Base-by-base conservation (phyloP, 2,888 invertebrate genomes). In the Eristalis tenax region DNA sequence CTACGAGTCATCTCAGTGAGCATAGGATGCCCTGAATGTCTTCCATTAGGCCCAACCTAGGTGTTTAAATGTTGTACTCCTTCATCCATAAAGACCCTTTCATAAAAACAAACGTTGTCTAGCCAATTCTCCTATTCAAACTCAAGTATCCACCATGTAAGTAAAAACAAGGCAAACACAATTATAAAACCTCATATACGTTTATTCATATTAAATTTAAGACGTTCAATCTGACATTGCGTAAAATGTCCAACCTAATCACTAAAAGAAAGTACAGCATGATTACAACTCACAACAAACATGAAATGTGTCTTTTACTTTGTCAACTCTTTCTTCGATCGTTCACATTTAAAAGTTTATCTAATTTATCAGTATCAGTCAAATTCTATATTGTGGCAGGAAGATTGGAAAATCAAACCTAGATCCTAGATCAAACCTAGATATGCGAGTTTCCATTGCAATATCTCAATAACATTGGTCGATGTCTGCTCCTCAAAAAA, bases 281-380 rank as follows among this genome's bases (percentile, higher is more conserved):
- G 13, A n/a, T 8, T 18, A 50, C 50, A 50, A 50, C 18, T n/a
- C 8, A 22, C 8, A 18, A 50, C 5, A 5, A 6, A 50, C 50
- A 8, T 8, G 50, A n/a, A 18, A 50, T 50, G 38, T 13, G 38
- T 13, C 13, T 38, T 38, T 38, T 13, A 8, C n/a, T 18, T 50
- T 18, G 50, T 50, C 6, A 13, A 18, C 50, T 18, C 50, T 18
- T 32, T 32, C 32, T 50, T 18, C 18, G 18, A 40, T 15, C 40
- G 38, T 71, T 11, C 28, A 5, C 43, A 18, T 50, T 18, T 18
- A 50, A 0, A 71, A 5, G 8, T 43, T 26, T 56, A 43, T 66
- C 43, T 79, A 43, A 40, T 68, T 61, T 26, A 26, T 73, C 73
- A 80, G 32, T 68, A 74, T 80, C 80, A 80, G 80, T 69, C 74